Base-by-base conservation (phyloP, 2,797 vertebrate species). In the Melanotaenia parkinsoni region DNA sequence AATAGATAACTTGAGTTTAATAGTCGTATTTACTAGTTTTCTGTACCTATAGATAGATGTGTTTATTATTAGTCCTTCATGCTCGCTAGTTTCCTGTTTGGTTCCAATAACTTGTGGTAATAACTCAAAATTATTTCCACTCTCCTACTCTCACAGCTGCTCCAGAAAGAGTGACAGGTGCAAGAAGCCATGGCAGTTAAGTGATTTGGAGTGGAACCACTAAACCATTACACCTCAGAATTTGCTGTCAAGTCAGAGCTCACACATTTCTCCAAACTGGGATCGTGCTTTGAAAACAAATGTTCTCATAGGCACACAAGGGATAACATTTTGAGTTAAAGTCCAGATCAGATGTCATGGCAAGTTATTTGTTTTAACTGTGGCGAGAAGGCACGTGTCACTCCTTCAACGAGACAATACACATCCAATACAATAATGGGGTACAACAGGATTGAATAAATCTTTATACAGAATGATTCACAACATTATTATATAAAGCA, bases 161-260 rank as follows among this genome's bases (percentile, higher is more conserved):
- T 32, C 47, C 2, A 4, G 30, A 37, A 70, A 62, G 67, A 89
- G 50, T 78, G 82, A 72, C 87, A 76, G 76, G 70, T 86, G 50
- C 47, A 60, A 70, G 68, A 64, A 40, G 30, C 22, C 63, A 60
- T 32, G 47, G 43, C 56, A 30, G 33, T 75, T 50, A 74, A 50
- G 40, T 45, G 38, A 79, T 64, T 59, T 64, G 58, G 76, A 78
- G 64, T 30, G 56, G 63, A 62, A 69, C 64, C 43, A 40, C 24
- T 51, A 45, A 50, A 67, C 50, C 61, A 62, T 59, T 53, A 75
- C 73, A 70, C n/a, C 38, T 62, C 9, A 18, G 14, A 43, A 61
- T 66, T 51, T 67, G 37, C 58, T 69, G 64, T 73, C 22, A 33
- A n/a, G 26, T 51, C 32, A 7, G 57, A 64, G 18, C 51, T 63